Percentiles rank a stretch among this genome's conserved stretches.
Conservation (phyloP, 2,113 vertebrate genomes). For the Abramis brama region DNA sequence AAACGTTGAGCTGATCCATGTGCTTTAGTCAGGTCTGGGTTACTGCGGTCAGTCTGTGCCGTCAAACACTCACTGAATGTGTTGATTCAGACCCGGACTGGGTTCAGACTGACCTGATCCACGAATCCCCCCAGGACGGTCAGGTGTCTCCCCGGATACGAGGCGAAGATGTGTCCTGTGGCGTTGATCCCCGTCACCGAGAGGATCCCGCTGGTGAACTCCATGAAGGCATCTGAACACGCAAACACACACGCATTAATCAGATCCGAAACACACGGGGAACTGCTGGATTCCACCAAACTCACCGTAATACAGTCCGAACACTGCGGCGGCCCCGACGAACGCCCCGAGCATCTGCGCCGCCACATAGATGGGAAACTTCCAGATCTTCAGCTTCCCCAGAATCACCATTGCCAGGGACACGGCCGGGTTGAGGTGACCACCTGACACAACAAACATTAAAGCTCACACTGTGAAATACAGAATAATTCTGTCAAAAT, state of each 20-base stretch:
- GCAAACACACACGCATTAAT: slow-evolving; percentile 64
- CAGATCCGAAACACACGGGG: neutral
- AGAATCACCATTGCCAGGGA: slow-evolving; percentile 91
- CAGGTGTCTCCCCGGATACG: slow-evolving; percentile 88
- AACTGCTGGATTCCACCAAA: neutral
- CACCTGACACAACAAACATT: slow-evolving; percentile 73
- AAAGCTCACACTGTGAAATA: neutral
- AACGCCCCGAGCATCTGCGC: slow-evolving; percentile 94
- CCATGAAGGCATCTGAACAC: slow-evolving; percentile 86
- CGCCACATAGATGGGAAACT: slow-evolving; percentile 88
- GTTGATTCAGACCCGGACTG: neutral
- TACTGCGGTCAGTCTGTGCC: neutral
- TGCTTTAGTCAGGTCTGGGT: slow-evolving; percentile 58
- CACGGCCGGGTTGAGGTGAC: slow-evolving; percentile 92
- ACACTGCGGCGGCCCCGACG: slow-evolving; percentile 86
- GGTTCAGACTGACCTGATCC: slow-evolving; percentile 80
- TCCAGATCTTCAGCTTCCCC: slow-evolving; percentile 89
- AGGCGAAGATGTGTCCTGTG: slow-evolving; percentile 94
- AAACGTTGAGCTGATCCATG: slow-evolving; percentile 69
- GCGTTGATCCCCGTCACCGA: slow-evolving; percentile 89
- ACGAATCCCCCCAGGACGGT: slow-evolving; percentile 86
- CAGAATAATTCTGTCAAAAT: too few relatives aligned
- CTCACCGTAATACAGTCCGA: slow-evolving; percentile 93
- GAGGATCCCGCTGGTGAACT: slow-evolving; percentile 84
- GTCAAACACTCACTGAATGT: neutral